Evolutionary conservation across 2,797 vertebrate genomes (phyloP).

Genomic region (Danio tinwini): DNA sequence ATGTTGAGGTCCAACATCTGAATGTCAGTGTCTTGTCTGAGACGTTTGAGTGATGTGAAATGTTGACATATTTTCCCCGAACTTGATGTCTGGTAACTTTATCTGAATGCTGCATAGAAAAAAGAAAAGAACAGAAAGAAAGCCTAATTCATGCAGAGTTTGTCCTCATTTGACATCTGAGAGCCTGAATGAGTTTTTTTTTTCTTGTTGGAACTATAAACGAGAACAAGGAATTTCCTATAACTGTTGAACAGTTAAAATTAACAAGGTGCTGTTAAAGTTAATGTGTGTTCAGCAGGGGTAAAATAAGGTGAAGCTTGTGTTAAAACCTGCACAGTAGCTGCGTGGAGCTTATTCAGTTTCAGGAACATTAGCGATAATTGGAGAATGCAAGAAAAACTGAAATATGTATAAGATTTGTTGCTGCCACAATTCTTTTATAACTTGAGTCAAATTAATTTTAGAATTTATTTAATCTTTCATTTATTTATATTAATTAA

Average conservation of each 20-base stretch:
- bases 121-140: neutral
- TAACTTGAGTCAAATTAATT: no score
- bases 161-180: conserved; percentile 70
- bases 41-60: neutral
- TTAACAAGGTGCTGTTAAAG: conserved; percentile 62
- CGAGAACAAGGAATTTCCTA: conserved; percentile 58
- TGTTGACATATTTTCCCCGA: neutral
- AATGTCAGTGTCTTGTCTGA: neutral
- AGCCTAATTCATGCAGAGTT: conserved; percentile 15
- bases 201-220: conserved; percentile 51
- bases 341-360: conserved; percentile 51
- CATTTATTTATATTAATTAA: no score
- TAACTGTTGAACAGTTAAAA: conserved; percentile 35
- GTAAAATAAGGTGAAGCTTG: conserved; percentile 52
- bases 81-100: neutral
- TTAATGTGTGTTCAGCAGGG: conserved; percentile 37
- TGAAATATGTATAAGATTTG: no score
- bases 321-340: conserved; percentile 32
- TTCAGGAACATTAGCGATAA: neutral
- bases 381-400: no score
- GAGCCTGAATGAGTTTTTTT: conserved; percentile 38
- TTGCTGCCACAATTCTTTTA: no score
- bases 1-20: no score
- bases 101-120: neutral
- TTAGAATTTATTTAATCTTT: no score